Conservation (phyloP, 2,113 vertebrate genomes). For the Lutjanus erythropterus region DNA sequence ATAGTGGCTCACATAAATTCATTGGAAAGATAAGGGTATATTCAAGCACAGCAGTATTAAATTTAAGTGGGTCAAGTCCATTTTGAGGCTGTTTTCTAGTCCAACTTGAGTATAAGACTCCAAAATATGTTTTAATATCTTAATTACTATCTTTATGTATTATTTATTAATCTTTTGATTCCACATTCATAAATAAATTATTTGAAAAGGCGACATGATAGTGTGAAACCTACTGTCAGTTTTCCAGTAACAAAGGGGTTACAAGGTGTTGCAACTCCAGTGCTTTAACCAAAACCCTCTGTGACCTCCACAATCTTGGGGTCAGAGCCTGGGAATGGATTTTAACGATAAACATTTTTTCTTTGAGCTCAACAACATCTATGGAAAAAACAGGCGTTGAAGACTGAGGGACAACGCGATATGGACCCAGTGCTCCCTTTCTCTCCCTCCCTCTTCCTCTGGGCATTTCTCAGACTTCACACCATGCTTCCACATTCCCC, state of each 20-base stretch:
- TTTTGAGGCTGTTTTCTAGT: background rate
- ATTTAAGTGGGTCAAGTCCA: background rate
- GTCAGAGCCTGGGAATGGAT: background rate
- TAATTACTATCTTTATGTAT: too few species aligned
- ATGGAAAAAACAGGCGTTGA: background rate
- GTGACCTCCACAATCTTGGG: background rate
- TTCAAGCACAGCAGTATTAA: background rate
- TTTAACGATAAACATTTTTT: background rate
- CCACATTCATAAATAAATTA: background rate
- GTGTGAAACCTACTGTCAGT: background rate
- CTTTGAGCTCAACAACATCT: slow-evolving; percentile 11
- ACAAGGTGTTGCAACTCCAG: background rate
- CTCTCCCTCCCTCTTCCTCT: background rate
- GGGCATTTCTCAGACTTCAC: slow-evolving; percentile 52
- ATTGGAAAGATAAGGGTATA: background rate
- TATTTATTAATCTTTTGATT: background rate
- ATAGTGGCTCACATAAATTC: background rate
- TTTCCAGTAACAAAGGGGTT: background rate
- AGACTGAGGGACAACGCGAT: background rate
- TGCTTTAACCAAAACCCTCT: background rate
- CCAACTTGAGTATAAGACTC: background rate
- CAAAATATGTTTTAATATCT: background rate
- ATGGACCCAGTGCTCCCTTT: background rate
- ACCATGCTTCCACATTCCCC: slow-evolving; percentile 61
- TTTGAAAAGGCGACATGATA: background rate